phyloP scores from a whole-genome alignment of 1,140 invertebrate genomes.

The Laodelphax striatellus region DNA sequence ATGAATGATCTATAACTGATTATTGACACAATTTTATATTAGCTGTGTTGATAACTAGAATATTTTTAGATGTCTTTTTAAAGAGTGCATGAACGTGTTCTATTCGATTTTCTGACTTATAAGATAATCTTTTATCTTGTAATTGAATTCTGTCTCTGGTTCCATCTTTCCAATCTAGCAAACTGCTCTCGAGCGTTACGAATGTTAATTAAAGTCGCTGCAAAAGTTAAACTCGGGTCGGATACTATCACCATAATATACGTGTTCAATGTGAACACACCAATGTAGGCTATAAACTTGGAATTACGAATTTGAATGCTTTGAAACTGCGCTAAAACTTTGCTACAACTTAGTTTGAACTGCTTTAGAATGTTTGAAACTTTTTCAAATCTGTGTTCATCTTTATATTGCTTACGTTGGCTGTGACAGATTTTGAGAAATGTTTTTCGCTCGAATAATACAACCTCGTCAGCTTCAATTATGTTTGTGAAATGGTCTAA shows the following conservation, averaged over 20 bases:
- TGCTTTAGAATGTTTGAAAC: conserved; percentile 99
- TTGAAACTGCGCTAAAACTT: conserved; percentile 95
- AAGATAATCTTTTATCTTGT: too few relatives aligned
- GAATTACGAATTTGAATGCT: conserved; percentile 97
- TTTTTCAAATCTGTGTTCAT: conserved; percentile 97
- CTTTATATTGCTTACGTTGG: conserved; percentile 77
- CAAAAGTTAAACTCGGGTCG: conserved; percentile 89
- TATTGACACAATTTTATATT: too few relatives aligned
- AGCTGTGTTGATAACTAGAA: too few relatives aligned
- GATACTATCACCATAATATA: conserved; percentile 99
- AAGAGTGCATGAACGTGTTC: too few relatives aligned
- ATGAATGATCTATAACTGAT: too few relatives aligned
- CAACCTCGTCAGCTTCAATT: conserved; percentile 96
- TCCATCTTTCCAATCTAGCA: conserved; percentile 79
- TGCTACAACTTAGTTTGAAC: conserved; percentile 91
- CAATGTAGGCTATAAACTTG: conserved; percentile 95
- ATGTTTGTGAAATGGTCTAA: conserved; percentile 93
- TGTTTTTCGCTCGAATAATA: conserved; percentile 95
- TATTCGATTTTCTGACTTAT: too few relatives aligned
- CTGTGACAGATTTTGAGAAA: conserved; percentile 97
- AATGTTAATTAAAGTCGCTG: conserved; percentile 93
- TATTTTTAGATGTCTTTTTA: too few relatives aligned
- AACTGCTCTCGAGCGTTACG: conserved; percentile 96
- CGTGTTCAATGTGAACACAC: conserved; percentile 96
- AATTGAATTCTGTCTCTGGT: conserved; percentile 28